Base-by-base conservation (phyloP, 2,888 invertebrate species). In the Lithosia quadra region DNA sequence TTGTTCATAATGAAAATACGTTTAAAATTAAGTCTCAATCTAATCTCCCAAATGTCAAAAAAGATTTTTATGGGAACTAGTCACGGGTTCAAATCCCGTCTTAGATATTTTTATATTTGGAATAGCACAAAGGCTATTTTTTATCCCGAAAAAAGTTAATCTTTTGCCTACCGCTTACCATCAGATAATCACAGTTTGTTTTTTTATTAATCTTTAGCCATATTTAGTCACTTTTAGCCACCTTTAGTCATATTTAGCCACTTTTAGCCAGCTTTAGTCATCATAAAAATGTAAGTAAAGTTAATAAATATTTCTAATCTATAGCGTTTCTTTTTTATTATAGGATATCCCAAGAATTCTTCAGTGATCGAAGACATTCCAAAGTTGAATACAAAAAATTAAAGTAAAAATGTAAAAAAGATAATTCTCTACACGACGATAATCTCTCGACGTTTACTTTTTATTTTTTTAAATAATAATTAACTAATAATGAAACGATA, bases 321-420 rank as follows among this genome's bases (percentile, higher is more conserved):
- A 24, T 24, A n/a, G 24, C 11, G 22, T 64, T 18, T 69, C 72
- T 39, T 71, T 78, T 79, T 78, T 66, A 63, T 77, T 90, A 85
- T 90, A 94, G 94, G 94, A 94, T 83, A 78, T 93, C 77, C 82
- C 92, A 78, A 89, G 94, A 85, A 91, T 95, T 81, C 90, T 93
- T 69, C 94, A 95, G 90, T 94, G 92, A 93, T 87, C 86, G 83
- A 84, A 82, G 84, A 93, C 94, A 94, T 93, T 94, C 94, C 94
- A 92, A 91, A 88, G 85, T 83, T 78, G 71, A 63, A 68, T 70
- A 77, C 74, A 72, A 69, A 33, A 65, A 72, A 57, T 28, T 49
- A 69, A 71, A 68, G 63, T 60, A 69, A 72, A 69, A 71, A 72
- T 73, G 60, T 78, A 81, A 83, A 81, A 79, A 78, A 70, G 21